Conservation (phyloP, 2,888 invertebrate species). For the Ormyrus pomaceus region DNA sequence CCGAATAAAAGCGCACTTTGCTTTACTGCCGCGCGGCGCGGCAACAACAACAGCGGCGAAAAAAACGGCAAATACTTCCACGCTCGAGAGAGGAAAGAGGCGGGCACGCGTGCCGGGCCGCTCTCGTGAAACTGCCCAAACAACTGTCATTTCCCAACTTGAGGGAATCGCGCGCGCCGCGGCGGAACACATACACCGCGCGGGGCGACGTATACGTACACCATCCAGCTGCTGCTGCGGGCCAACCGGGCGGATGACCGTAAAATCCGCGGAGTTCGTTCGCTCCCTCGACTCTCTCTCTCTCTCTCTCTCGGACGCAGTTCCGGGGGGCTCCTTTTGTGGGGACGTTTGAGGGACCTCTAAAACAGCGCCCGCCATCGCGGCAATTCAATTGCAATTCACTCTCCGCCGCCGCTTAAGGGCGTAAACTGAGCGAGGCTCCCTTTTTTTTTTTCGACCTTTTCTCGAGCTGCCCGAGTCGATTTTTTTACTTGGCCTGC, state of each 20-base stretch:
- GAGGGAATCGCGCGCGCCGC: background rate
- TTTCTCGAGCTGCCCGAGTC: no score
- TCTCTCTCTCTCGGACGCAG: no score
- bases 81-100: no score
- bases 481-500: no score
- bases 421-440: constrained; percentile 8
- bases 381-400: constrained; percentile 26
- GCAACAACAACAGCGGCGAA: background rate
- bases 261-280: constrained; percentile 8
- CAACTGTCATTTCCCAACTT: constrained; percentile 21
- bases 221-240: background rate
- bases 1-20: constrained; percentile 21
- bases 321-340: background rate
- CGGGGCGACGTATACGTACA: background rate
- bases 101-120: background rate
- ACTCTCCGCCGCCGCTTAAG: background rate
- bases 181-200: background rate
- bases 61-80: background rate
- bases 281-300: no score
- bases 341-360: background rate
- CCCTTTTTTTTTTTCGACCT: no score
- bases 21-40: constrained; percentile 23
- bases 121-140: constrained; percentile 36
- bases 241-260: background rate
- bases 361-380: background rate